A percentile compares a stretch with the other conserved stretches of the same genome.
phyloP scores from a whole-genome alignment of 2,888 invertebrate species.

The Phyllotreta striolata region DNA sequence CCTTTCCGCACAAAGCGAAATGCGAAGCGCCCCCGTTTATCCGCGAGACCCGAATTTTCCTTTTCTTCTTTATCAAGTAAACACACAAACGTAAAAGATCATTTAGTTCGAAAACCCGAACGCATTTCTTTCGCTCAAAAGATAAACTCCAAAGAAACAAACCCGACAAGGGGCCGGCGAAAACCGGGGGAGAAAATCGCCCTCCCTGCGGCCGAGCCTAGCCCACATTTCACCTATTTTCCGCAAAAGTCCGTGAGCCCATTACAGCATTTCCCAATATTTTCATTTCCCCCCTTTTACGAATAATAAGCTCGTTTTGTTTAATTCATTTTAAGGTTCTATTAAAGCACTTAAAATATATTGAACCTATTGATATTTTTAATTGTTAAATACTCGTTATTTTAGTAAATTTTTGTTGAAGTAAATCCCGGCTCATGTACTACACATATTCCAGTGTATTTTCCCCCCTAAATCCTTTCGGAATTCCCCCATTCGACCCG shows the following conservation, averaged over 20 bases:
- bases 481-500: constrained; percentile 30
- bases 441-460: background rate
- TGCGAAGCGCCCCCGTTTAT: constrained; percentile 5
- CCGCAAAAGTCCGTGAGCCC: background rate
- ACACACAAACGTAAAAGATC: constrained; percentile 23
- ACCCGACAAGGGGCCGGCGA: background rate
- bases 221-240: background rate
- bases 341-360: no score
- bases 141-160: constrained; percentile 19
- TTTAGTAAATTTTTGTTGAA: no score
- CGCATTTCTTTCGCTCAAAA: constrained; percentile 20
- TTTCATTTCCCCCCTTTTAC: no score
- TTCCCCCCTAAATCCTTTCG: constrained; percentile 28
- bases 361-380: no score
- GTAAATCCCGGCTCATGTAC: background rate
- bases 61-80: constrained; percentile 5
- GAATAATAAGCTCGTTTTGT: no score
- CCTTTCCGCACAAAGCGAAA: constrained; percentile 12
- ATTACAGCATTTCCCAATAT: no score
- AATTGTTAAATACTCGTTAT: background rate
- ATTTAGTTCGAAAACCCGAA: constrained; percentile 14
- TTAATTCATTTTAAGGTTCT: no score
- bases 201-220: background rate
- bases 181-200: background rate
- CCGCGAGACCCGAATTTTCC: constrained; percentile 8